Percentiles rank a stretch among this genome's conserved stretches.
These are phyloP conservation scores for Lanistes nyassanus DNA, from an alignment of 1,140 invertebrate genomes.

Conservation along the genomic window DNA sequence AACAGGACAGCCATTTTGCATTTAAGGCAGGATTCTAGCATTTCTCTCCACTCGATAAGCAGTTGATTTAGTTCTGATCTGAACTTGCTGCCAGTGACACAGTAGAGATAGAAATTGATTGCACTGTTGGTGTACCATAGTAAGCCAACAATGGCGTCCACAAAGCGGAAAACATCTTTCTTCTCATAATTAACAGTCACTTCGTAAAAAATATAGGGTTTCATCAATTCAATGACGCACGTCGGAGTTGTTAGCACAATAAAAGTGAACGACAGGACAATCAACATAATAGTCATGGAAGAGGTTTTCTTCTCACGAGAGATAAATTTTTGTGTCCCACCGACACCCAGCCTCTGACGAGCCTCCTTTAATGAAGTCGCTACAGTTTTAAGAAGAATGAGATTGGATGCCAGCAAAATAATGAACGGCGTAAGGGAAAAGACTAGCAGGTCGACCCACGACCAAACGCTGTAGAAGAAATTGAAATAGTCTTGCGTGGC, in stretches of 20 bases:
- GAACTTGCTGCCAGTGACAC: conserved; percentile 28
- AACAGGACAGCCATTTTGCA: too few relatives aligned
- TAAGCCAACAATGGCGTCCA: conserved; percentile 12
- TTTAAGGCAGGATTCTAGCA: too few relatives aligned
- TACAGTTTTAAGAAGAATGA: background rate
- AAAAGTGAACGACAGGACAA: conserved; percentile 14
- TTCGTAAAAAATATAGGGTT: background rate
- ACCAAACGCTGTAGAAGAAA: background rate
- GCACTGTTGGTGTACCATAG: conserved; percentile 32
- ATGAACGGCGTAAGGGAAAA: background rate
- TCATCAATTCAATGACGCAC: conserved; percentile 22
- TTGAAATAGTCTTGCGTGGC: too few relatives aligned
- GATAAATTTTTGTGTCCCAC: too few relatives aligned
- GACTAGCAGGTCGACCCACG: background rate
- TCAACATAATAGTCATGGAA: conserved; percentile 22
- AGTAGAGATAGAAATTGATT: conserved; percentile 36
- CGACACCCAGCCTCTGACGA: background rate
- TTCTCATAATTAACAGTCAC: background rate
- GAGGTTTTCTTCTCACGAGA: background rate
- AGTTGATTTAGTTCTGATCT: background rate
- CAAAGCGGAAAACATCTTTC: background rate
- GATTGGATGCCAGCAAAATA: background rate
- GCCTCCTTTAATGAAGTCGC: background rate
- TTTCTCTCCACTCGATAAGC: too few relatives aligned
- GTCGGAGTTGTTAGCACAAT: conserved; percentile 23